Conservation (phyloP, 2,113 vertebrate genomes). For the Prunella fulvescens region DNA sequence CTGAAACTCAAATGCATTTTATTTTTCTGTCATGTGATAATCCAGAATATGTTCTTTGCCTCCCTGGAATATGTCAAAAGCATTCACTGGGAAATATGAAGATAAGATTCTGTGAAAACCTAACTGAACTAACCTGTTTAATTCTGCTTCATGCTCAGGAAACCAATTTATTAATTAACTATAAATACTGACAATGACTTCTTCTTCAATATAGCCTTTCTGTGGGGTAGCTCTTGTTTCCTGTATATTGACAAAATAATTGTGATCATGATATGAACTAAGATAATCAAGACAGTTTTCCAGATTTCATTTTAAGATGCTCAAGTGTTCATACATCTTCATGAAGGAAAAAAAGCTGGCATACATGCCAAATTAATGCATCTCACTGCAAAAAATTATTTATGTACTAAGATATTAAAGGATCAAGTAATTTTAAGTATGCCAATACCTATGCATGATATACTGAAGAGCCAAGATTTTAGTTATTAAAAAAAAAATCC, state of each 20-base stretch:
- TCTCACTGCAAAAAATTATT: not conserved
- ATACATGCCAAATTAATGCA: not conserved
- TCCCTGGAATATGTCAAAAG: not conserved
- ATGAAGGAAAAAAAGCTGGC: not conserved
- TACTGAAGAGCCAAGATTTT: not conserved
- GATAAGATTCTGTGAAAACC: not conserved
- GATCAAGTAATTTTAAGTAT: not conserved
- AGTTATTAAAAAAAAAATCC: not conserved
- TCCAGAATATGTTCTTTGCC: not conserved
- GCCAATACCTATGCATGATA: not conserved
- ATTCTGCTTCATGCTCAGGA: not conserved
- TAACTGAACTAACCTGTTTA: not conserved
- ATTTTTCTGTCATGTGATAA: not conserved
- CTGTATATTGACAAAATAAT: not conserved
- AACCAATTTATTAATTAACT: not conserved
- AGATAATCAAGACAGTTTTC: not conserved
- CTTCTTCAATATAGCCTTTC: not conserved
- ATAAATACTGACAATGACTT: not conserved
- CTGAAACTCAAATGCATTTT: not conserved
- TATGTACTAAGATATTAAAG: not conserved
- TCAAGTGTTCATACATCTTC: not conserved
- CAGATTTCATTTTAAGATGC: not conserved
- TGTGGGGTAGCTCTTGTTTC: not conserved
- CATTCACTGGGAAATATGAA: not conserved
- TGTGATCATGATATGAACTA: not conserved